phyloP scores from a whole-genome alignment of 2,113 vertebrate genomes.

The Crotalus tigris region DNA sequence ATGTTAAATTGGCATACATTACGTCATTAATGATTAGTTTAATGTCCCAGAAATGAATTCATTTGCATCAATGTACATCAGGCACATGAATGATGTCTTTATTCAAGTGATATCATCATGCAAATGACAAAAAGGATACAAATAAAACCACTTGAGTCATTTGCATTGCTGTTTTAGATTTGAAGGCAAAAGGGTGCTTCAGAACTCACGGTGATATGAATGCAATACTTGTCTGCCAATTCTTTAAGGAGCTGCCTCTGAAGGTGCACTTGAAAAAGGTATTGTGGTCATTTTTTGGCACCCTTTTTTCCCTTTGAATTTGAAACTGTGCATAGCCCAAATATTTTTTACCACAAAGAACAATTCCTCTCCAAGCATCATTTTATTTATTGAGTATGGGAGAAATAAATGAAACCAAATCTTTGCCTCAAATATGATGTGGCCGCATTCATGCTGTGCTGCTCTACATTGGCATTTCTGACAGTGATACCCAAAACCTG shows the following conservation, averaged over 20 bases:
- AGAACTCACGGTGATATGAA: neutral
- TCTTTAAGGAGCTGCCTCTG: neutral
- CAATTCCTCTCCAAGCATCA: neutral
- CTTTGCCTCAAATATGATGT: slow-evolving; percentile 15
- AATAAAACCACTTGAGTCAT: neutral
- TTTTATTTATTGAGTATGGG: neutral
- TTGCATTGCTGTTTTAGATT: neutral
- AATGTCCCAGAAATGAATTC: neutral
- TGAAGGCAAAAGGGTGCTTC: neutral
- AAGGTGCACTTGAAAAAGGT: neutral
- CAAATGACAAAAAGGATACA: neutral
- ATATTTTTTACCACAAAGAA: neutral
- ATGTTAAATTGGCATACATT: neutral
- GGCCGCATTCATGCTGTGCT: slow-evolving; percentile 55
- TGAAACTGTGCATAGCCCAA: neutral
- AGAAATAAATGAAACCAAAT: neutral
- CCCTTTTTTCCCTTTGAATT: neutral
- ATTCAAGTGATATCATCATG: neutral
- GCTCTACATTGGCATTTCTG: slow-evolving; percentile 37
- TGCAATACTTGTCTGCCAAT: neutral
- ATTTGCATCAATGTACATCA: neutral
- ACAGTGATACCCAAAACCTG: slow-evolving; percentile 71
- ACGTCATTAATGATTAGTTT: neutral
- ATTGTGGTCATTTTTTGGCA: neutral
- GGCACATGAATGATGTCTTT: neutral